Conservation (phyloP, 2,888 invertebrate genomes). For the Yponomeuta plumbellus region DNA sequence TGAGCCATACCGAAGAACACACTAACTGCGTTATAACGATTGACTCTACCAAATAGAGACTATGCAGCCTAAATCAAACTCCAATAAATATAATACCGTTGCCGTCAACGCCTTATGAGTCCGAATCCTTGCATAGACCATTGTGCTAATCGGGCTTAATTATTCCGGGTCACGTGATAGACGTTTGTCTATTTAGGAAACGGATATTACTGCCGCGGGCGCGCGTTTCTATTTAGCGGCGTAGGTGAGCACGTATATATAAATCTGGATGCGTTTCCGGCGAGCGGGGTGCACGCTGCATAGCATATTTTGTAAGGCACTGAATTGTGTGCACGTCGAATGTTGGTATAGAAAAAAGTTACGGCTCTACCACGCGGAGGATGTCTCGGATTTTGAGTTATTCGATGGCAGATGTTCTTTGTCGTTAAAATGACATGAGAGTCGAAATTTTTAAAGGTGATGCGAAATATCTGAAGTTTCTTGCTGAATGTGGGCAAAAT, state of each 20-base stretch:
- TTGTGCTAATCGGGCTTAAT: constrained; percentile 59
- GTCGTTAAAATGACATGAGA: not conserved
- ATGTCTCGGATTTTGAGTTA: constrained; percentile 37
- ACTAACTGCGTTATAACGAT: not conserved
- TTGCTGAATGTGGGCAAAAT: too few species aligned
- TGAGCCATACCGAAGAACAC: not conserved
- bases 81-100: constrained; percentile 27
- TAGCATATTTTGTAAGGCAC: constrained; percentile 49
- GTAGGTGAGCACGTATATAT: constrained; percentile 68
- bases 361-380: constrained; percentile 30
- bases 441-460: too few species aligned
- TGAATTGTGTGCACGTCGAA: constrained; percentile 55
- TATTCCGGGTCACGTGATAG: constrained; percentile 72
- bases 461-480: too few species aligned
- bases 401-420: not conserved
- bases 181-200: constrained; percentile 76
- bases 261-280: constrained; percentile 21
- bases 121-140: constrained; percentile 1
- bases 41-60: not conserved
- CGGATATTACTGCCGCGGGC: constrained; percentile 71
- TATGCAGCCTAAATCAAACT: not conserved
- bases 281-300: constrained; percentile 18
- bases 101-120: constrained; percentile 30
- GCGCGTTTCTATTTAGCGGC: constrained; percentile 69
- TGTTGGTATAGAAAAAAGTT: constrained; percentile 58